Percentiles rank a stretch among this genome's conserved stretches.
Evolutionary conservation across 1,140 invertebrate species (phyloP).

Genomic region (Brachionus paranguensis): DNA sequence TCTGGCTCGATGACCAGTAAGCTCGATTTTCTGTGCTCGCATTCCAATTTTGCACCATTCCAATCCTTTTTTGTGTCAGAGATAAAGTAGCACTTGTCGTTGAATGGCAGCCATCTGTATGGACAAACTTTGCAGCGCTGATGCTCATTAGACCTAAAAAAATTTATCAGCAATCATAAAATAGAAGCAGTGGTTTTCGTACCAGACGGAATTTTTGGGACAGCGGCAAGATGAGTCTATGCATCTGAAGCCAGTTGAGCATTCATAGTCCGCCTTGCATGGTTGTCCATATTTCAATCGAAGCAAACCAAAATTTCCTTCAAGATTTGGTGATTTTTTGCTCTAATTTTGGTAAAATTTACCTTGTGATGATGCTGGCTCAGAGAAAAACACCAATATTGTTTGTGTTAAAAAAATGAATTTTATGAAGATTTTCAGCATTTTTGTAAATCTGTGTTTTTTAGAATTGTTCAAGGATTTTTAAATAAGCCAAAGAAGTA

Average conservation of each 20-base stretch:
- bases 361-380: neutral
- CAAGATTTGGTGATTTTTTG: neutral
- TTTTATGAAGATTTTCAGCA: neutral
- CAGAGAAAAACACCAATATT: neutral
- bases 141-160: neutral
- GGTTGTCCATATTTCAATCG: neutral
- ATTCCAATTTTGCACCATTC: neutral
- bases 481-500: neutral
- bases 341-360: neutral
- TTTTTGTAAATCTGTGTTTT: neutral
- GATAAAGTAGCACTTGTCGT: neutral
- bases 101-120: neutral
- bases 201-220: neutral
- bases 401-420: neutral
- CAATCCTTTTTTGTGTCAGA: neutral
- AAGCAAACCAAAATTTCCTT: neutral
- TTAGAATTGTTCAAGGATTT: neutral
- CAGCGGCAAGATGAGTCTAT: neutral
- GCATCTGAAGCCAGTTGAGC: neutral
- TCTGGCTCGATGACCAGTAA: neutral
- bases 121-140: neutral
- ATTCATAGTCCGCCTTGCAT: neutral
- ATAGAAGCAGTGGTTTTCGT: neutral
- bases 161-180: neutral
- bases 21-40: neutral